These are phyloP conservation scores for Meteorus colon DNA, from an alignment of 2,888 invertebrate species.

Conservation along the genomic window DNA sequence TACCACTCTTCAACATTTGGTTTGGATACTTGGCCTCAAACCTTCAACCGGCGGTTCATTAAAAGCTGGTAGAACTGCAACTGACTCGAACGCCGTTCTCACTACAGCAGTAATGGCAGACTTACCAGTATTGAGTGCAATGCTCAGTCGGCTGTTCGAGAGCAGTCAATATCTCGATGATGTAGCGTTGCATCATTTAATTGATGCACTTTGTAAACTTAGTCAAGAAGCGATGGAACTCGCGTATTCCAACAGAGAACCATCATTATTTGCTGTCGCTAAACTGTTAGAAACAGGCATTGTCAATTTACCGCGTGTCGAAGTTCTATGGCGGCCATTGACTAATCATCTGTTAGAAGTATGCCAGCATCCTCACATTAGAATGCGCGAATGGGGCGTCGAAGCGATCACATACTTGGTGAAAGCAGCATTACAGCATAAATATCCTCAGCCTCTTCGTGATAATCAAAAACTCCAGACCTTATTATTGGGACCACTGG, in stretches of 20 bases:
- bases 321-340: slow-evolving; percentile 95
- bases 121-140: slow-evolving; percentile 89
- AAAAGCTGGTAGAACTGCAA: slow-evolving; percentile 86
- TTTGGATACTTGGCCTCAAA: slow-evolving; percentile 96
- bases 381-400: slow-evolving; percentile 98
- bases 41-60: slow-evolving; percentile 95
- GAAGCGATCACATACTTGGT: slow-evolving; percentile 96
- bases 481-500: slow-evolving; percentile 89
- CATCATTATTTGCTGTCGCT: slow-evolving; percentile 96
- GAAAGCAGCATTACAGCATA: slow-evolving; percentile 90
- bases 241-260: slow-evolving; percentile 96
- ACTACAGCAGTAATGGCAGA: slow-evolving; percentile 98
- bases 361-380: slow-evolving; percentile 94
- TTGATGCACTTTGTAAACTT: slow-evolving; percentile 96
- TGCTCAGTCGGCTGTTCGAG: slow-evolving; percentile 94
- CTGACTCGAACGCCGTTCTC: slow-evolving; percentile 89
- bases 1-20: slow-evolving; percentile 92
- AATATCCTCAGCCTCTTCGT: slow-evolving; percentile 86
- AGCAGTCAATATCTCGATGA: slow-evolving; percentile 95
- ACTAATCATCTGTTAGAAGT: slow-evolving; percentile 97
- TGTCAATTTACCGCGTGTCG: slow-evolving; percentile 93
- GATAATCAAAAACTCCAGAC: slow-evolving; percentile 93
- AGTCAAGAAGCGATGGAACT: slow-evolving; percentile 98
- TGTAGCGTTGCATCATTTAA: slow-evolving; percentile 94
- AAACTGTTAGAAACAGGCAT: slow-evolving; percentile 98